Evolutionary conservation across 2,888 invertebrate genomes (phyloP), one percentile per base, ranked within the genome.

Genomic region (Deroplatys truncata): DNA sequence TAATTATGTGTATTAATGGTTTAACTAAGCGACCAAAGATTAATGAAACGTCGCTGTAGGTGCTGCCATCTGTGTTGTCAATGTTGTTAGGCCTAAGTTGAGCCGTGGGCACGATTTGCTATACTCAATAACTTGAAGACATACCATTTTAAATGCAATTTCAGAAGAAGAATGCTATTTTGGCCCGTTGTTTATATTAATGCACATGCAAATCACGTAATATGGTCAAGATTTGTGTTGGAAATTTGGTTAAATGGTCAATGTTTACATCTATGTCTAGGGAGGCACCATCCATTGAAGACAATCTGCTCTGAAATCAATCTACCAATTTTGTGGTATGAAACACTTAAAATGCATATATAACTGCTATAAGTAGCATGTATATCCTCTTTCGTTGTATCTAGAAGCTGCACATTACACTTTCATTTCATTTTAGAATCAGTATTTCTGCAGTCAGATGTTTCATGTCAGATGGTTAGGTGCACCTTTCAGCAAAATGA

Each of bases 11-110:
- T 89, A 89, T 86, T 84, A 88, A 84, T 89, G 72, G 88, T 91
- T 90, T 90, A 86, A 89, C 88, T 84, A 89, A 88, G 90, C 89
- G 88, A 90, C 90, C 89, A 91, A 91, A 91, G 91, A 91, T 90
- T 90, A 91, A 91, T 90, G 91, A 91, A 91, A 91, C 90, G 90
- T 94, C 94, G 94, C 88, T 94, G 94, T 94, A 94, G 93, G 95
- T 95, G 95, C 95, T 96, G 96, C 96, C 96, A 96, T 95, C 96
- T 97, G 95, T 95, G 95, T 96, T 96, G 96, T 96, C 96, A 96
- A 96, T 96, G 95, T 96, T 95, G 95, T 95, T 95, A 94, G 95
- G 95, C 94, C 94, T 94, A 94, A 94, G 87, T 94, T 94, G 94
- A 94, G 94, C 94, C 94, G 93, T 93, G 93, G 93, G 93, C 88